Conservation (phyloP, 2,113 vertebrate species). For the Rhinichthys klamathensis region DNA sequence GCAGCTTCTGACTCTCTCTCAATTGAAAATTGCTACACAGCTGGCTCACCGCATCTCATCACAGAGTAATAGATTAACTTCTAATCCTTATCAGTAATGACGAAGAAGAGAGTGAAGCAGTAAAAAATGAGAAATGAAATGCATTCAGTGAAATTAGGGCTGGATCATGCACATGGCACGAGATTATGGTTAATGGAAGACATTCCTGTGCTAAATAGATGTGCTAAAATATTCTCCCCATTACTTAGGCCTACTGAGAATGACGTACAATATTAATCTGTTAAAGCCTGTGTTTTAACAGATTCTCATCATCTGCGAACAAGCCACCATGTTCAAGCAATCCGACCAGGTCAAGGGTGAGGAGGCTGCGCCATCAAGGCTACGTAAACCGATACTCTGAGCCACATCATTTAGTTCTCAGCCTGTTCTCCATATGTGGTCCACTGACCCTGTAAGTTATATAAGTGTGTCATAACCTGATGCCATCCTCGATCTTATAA, state of each 20-base stretch:
- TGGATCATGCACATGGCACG: neutral
- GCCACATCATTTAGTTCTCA: conserved; percentile 51
- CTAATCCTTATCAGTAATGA: neutral
- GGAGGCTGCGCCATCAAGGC: conserved; percentile 1
- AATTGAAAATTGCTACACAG: conserved; percentile 55
- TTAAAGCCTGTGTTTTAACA: neutral
- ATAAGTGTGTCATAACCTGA: conserved; percentile 62
- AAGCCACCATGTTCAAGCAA: neutral
- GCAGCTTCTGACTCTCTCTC: conserved; percentile 29
- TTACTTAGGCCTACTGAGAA: neutral
- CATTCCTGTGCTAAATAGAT: conserved; percentile 9
- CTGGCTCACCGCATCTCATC: conserved; percentile 4
- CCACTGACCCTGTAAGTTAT: conserved; percentile 67
- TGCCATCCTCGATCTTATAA: neutral
- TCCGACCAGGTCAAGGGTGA: conserved; percentile 43
- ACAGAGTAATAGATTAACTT: neutral
- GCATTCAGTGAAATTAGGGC: neutral
- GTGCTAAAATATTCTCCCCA: neutral
- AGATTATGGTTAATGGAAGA: neutral
- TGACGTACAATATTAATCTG: neutral
- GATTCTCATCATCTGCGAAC: neutral
- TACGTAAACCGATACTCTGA: conserved; percentile 62
- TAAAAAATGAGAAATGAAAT: neutral
- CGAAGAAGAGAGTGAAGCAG: neutral
- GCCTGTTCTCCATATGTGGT: conserved; percentile 53